A percentile compares a stretch with the other conserved stretches of the same genome.
Evolutionary conservation across 2,113 vertebrate species (phyloP).

Genomic region (Notarius quadriscutis): DNA sequence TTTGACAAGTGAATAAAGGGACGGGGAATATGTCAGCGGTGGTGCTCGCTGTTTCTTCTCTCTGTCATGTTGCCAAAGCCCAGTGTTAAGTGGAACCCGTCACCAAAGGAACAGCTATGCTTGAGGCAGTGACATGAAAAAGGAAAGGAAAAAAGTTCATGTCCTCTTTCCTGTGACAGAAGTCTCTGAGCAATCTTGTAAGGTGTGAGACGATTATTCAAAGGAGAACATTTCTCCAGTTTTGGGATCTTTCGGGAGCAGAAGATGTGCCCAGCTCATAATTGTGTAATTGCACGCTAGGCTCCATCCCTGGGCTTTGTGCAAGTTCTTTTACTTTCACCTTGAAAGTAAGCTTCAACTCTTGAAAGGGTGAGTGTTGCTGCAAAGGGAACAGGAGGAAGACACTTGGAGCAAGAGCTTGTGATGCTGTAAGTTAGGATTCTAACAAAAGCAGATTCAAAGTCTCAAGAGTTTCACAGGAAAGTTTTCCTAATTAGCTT

Average conservation of each 20-base stretch:
- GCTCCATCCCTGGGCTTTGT: slow-evolving; percentile 59
- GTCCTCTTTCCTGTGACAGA: slow-evolving; percentile 68
- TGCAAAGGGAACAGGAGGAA: neutral
- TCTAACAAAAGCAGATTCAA: neutral
- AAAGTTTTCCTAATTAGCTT: slow-evolving; percentile 17
- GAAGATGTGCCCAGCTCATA: slow-evolving; percentile 68
- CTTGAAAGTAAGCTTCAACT: slow-evolving; percentile 58
- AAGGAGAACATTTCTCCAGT: slow-evolving; percentile 70
- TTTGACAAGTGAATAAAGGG: slow-evolving; percentile 74
- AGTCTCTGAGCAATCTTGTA: slow-evolving; percentile 66
- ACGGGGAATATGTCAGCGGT: slow-evolving; percentile 75
- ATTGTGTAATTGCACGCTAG: slow-evolving; percentile 68
- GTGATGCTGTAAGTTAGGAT: neutral
- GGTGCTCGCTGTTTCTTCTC: slow-evolving; percentile 76
- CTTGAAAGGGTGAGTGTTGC: slow-evolving; percentile 46
- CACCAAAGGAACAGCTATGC: slow-evolving; percentile 63
- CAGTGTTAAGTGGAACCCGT: slow-evolving; percentile 66
- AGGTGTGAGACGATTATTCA: slow-evolving; percentile 68
- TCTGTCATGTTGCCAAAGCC: slow-evolving; percentile 80
- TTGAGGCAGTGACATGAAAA: slow-evolving; percentile 49
- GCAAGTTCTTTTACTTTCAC: slow-evolving; percentile 59
- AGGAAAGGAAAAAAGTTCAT: slow-evolving; percentile 55
- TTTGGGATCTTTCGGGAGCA: slow-evolving; percentile 62
- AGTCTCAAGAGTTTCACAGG: neutral
- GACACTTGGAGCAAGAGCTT: slow-evolving; percentile 28